Evolutionary conservation across 2,113 vertebrate genomes (phyloP).

Genomic region (Saguinus midas): DNA sequence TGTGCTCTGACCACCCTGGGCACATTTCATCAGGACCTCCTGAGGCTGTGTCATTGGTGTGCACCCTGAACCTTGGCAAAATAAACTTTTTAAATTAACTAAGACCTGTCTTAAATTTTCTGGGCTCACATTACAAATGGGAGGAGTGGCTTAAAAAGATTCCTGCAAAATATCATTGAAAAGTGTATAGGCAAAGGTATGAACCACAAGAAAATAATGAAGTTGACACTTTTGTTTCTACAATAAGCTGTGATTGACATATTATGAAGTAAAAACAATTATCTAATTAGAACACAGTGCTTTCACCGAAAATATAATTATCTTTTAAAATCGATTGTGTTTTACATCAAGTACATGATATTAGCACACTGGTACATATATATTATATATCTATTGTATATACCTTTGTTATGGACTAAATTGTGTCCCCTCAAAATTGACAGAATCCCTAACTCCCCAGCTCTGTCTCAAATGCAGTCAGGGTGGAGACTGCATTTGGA

Average conservation of each 20-base stretch:
- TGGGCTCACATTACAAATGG: not conserved
- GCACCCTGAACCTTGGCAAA: too few species aligned
- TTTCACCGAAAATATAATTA: not conserved
- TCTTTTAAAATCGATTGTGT: not conserved
- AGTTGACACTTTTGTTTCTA: not conserved
- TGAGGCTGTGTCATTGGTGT: too few species aligned
- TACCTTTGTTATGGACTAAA: not conserved
- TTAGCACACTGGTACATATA: not conserved
- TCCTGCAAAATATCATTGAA: not conserved
- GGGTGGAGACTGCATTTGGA: not conserved
- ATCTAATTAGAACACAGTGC: not conserved
- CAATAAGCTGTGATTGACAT: not conserved
- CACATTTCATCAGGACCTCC: too few species aligned
- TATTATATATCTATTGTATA: not conserved
- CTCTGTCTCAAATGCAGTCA: too few species aligned
- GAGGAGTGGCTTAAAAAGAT: not conserved
- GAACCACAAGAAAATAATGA: not conserved
- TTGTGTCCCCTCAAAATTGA: not conserved
- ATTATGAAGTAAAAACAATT: constrained; percentile 35
- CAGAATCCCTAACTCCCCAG: not conserved
- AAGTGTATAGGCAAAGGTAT: not conserved
- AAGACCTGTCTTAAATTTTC: too few species aligned
- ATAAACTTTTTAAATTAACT: too few species aligned
- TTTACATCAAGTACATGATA: not conserved
- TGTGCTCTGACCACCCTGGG: too few species aligned